These are phyloP conservation scores for Gallinago paraguaiae DNA, from an alignment of 2,113 vertebrate species.

Conservation along the genomic window DNA sequence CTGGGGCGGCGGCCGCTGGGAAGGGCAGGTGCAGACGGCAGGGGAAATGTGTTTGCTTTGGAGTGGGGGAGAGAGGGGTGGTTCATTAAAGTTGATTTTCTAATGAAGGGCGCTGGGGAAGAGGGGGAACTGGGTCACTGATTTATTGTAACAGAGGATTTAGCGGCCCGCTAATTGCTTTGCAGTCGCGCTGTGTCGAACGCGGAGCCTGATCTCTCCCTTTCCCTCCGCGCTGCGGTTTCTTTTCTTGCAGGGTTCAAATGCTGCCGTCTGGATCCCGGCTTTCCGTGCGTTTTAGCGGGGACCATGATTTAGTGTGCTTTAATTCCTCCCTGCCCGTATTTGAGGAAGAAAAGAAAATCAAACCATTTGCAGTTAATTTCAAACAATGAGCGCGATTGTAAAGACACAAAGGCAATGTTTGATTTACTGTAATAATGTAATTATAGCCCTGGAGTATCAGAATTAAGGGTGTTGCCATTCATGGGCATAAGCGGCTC, in stretches of 20 bases:
- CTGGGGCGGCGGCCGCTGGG: not conserved
- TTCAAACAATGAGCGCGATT: conserved; percentile 45
- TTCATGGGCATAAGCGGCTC: not conserved
- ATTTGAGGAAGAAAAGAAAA: conserved; percentile 37
- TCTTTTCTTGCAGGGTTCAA: conserved; percentile 2
- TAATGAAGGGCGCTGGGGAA: conserved; percentile 53
- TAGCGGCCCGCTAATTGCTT: conserved; percentile 65
- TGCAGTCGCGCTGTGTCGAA: conserved; percentile 29
- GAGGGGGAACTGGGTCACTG: conserved; percentile 62
- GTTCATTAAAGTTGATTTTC: conserved; percentile 67
- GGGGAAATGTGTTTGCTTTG: conserved; percentile 7
- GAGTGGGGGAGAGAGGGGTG: not conserved
- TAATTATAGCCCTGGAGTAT: conserved; percentile 55
- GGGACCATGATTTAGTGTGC: not conserved
- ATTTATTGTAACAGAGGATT: conserved; percentile 49
- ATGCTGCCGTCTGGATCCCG: not conserved
- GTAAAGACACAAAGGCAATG: conserved; percentile 44
- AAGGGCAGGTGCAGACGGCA: conserved; percentile 52
- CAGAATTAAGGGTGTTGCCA: conserved; percentile 8
- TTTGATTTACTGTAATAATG: conserved; percentile 63
- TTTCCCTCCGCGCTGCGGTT: not conserved
- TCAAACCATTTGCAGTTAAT: conserved; percentile 55
- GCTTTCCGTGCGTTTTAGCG: not conserved
- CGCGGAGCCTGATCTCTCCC: not conserved
- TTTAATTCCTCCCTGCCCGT: conserved; percentile 15